Evolutionary conservation across 2,113 vertebrate genomes (phyloP).

Genomic region (Oreochromis aureus): DNA sequence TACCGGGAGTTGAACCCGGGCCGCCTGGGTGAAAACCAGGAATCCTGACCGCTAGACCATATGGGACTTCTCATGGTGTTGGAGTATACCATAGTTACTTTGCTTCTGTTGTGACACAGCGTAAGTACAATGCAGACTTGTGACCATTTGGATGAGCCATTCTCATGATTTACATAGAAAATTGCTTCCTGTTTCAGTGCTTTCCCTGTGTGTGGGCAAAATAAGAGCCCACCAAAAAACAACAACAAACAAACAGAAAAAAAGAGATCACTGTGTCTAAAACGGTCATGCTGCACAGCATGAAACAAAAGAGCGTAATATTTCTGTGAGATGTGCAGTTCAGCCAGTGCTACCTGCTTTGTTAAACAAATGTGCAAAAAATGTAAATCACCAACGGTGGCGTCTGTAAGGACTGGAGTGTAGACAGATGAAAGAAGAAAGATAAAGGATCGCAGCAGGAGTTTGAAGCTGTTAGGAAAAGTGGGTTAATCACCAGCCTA

Average conservation of each 20-base stretch:
- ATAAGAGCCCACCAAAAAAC: background rate
- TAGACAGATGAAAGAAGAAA: background rate
- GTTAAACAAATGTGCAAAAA: background rate
- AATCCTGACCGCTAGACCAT: background rate
- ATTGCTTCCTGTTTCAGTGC: background rate
- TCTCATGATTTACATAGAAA: background rate
- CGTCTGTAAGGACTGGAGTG: background rate
- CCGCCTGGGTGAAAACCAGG: accelerated
- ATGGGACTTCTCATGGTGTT: accelerated
- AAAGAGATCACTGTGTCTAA: background rate
- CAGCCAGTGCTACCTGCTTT: background rate
- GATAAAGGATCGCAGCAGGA: background rate
- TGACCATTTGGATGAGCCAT: background rate
- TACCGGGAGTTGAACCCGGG: accelerated
- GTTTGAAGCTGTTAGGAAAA: background rate
- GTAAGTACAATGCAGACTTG: background rate
- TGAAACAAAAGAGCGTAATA: background rate
- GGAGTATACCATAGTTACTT: background rate
- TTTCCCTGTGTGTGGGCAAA: background rate
- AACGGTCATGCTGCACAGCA: background rate
- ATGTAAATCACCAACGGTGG: background rate
- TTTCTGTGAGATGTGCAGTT: background rate
- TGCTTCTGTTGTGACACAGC: background rate
- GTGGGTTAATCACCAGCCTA: background rate
- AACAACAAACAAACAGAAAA: background rate